Base-by-base conservation (phyloP, 2,113 vertebrate genomes). In the Heterotilapia buettikoferi region DNA sequence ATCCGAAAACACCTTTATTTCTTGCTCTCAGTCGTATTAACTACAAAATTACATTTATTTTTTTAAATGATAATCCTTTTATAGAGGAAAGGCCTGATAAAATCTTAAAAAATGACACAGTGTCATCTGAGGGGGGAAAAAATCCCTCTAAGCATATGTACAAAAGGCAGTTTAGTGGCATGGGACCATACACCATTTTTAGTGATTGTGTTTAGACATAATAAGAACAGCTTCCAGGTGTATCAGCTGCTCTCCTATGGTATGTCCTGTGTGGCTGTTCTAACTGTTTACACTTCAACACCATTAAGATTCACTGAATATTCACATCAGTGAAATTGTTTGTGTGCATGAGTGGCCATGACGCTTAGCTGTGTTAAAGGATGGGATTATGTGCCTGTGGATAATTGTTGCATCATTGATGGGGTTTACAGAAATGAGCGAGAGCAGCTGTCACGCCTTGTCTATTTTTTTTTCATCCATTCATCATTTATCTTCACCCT, bases 381-480 rank as follows among this genome's bases (percentile, higher is more conserved):
- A 59, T 31, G 53, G 90, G 88, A 85, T 90, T 88, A 83, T 26
- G 84, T 40, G 78, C 5, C 81, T 79, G 59, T n/a, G 68, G 88
- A 87, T 91, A 73, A 90, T 88, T 85, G 68, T 26, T 57, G 38
- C 45, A 80, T 83, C 59, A 45, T 36, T 38, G 50, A 50, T 3
- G 7, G 9, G 19, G 66, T 38, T 88, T 89, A 61, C 7, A 63
- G 54, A 14, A 16, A 40, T 36, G 81, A 84, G 71, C 16, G 80
- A 80, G 87, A 84, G 61, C 87, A 59, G 66, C 83, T 78, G 24
- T 79, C 53, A 7, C 14, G 18, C 61, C 4, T 11, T 53, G 11
- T 14, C 33, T 33, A 7, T 52, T 45, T 78, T 16, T 29, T 61
- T 9, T 4, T 1, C 19, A 36, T 36, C 14, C 33, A 7, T 9